Evolutionary conservation across 2,113 vertebrate genomes (phyloP), one percentile per base, ranked within the genome.

Genomic region (Lates calcarifer): DNA sequence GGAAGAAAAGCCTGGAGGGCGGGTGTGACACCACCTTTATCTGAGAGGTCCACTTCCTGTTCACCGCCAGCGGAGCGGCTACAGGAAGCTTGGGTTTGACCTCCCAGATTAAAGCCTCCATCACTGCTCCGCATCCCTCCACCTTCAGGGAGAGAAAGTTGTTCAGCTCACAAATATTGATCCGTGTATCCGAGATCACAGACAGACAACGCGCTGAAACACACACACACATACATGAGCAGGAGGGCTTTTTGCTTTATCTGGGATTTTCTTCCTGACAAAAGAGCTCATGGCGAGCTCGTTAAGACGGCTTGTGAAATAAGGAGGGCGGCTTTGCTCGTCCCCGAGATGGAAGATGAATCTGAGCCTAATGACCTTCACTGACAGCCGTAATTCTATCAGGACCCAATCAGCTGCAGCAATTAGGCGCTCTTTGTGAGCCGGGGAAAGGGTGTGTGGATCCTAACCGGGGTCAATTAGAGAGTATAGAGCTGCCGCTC

Each of bases 311-410:
- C 74, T 20, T 22, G 74, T 73, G 80, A 69, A 87, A 84, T 62
- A 73, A 82, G 75, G 82, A 85, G 41, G 55, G 62, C 49, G 56
- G 75, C 79, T 83, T 56, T 55, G 47, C 79, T 82, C 63, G 73
- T 87, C 87, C 67, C 55, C 3, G 11, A 49, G 82, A 86, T 41
- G 76, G 84, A 91, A 89, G 90, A 92, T 84, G 90, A 91, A 88
- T 90, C 82, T 77, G 66, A 85, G 89, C 90, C 83, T 93, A 94
- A 93, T 85, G 91, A 94, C 91, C 94, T 94, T 92, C 90, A 72
- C 91, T 92, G 93, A 93, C 93, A 92, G 93, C 79, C 43, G 85
- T 93, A 91, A 95, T 93, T 94, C 91, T 93, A 94, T 94, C 94
- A 92, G 92, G 91, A 90, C 75, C 87, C 90, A 94, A 94, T 95